phyloP scores from a whole-genome alignment of 2,888 invertebrate species.

The Meiosimyza decipiens region DNA sequence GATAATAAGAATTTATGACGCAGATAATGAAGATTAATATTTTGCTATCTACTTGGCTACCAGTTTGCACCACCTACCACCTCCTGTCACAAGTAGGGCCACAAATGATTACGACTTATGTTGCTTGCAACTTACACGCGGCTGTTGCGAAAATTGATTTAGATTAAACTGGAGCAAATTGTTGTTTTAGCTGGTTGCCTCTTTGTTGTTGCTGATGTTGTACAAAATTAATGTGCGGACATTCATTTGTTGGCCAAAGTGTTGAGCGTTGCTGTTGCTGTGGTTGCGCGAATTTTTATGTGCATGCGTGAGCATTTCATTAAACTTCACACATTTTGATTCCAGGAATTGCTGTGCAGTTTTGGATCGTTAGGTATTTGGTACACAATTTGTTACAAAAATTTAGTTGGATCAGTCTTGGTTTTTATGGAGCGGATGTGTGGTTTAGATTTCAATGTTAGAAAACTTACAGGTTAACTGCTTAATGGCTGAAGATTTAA shows the following conservation, averaged over 20 bases:
- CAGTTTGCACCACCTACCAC: too few species aligned
- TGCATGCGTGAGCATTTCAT: conserved; percentile 23
- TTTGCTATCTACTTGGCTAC: too few species aligned
- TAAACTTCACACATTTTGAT: background rate
- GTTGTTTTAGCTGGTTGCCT: background rate
- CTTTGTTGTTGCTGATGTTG: background rate
- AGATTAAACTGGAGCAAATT: too few species aligned
- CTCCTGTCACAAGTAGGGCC: too few species aligned
- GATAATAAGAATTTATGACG: conserved; percentile 26
- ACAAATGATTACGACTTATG: too few species aligned
- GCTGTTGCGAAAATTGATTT: too few species aligned
- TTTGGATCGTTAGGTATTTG: background rate
- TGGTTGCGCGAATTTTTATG: background rate
- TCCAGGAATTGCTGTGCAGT: background rate
- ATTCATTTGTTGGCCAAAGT: too few species aligned
- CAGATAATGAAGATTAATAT: conserved; percentile 27
- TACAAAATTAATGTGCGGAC: too few species aligned
- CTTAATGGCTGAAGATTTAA: too few species aligned
- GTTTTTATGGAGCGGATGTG: conserved; percentile 2
- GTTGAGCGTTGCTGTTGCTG: background rate
- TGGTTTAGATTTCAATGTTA: background rate
- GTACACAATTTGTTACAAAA: background rate
- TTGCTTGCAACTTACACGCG: too few species aligned
- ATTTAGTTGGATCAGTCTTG: background rate
- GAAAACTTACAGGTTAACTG: too few species aligned